Evolutionary conservation across 64 coral and sea anemone genomes (phyloP).

Genomic region (Montipora foliosa): DNA sequence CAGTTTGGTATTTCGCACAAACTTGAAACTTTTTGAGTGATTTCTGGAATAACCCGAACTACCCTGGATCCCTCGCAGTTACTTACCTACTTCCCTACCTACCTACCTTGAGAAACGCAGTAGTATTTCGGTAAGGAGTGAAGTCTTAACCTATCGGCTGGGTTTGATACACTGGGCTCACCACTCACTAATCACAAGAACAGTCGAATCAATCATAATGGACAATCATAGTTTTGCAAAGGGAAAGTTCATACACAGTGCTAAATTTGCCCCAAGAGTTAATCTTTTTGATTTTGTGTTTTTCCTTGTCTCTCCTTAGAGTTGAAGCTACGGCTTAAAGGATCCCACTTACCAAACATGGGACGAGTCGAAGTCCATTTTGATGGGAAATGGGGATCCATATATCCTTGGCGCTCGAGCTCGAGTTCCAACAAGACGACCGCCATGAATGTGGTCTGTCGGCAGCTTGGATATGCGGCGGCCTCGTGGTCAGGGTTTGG

Average conservation of each 20-base stretch:
- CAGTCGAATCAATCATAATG: too few species aligned
- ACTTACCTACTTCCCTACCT: too few species aligned
- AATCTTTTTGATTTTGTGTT: background rate
- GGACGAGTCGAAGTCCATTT: slow-evolving; percentile 12
- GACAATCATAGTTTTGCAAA: too few species aligned
- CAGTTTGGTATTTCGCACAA: too few species aligned
- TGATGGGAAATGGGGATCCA: background rate
- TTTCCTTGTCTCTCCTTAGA: background rate
- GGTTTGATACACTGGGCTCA: too few species aligned
- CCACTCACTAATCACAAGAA: too few species aligned
- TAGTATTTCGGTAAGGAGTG: too few species aligned
- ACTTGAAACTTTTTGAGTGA: too few species aligned
- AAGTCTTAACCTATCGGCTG: too few species aligned
- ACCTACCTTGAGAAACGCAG: too few species aligned
- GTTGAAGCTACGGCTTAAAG: background rate
- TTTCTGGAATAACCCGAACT: too few species aligned
- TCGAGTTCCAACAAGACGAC: background rate
- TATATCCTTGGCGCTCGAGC: background rate
- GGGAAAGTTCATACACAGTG: background rate
- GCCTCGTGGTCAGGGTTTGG: background rate
- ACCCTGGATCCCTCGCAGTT: too few species aligned
- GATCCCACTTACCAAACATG: slow-evolving; percentile 1
- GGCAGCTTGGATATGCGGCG: background rate
- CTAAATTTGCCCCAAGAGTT: background rate
- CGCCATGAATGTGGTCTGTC: background rate